Evolutionary conservation across 2,113 vertebrate species (phyloP).

Genomic region (Dipodomys spectabilis): DNA sequence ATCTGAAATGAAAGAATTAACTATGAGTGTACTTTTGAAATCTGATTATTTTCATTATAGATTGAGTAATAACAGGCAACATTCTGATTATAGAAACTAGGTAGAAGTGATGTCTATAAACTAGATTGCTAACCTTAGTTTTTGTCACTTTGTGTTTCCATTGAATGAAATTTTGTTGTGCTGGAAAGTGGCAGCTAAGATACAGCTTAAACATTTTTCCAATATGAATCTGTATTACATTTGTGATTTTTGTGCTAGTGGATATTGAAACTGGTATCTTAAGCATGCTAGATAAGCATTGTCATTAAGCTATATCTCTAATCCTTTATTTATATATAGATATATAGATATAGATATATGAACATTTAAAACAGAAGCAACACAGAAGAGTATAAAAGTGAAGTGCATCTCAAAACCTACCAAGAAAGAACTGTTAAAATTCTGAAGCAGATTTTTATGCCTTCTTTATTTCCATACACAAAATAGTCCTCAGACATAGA

Average conservation of each 20-base stretch:
- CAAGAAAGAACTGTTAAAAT: not conserved
- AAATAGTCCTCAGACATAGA: too few species aligned
- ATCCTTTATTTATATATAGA: not conserved
- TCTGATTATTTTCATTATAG: too few species aligned
- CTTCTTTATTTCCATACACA: not conserved
- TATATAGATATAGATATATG: too few species aligned
- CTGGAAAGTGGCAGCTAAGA: not conserved
- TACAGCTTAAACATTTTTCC: not conserved
- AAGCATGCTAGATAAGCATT: too few species aligned
- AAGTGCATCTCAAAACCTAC: not conserved
- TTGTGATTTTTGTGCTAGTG: not conserved
- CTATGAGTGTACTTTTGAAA: too few species aligned
- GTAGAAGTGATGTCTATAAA: too few species aligned
- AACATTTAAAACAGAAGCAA: slow-evolving; percentile 5
- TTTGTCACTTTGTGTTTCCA: not conserved
- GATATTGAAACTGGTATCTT: not conserved
- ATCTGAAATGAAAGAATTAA: too few species aligned
- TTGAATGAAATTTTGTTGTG: not conserved
- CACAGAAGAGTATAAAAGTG: not conserved
- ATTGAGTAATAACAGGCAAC: too few species aligned
- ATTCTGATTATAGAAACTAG: too few species aligned
- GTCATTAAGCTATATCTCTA: too few species aligned
- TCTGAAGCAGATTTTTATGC: not conserved
- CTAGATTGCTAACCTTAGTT: too few species aligned
- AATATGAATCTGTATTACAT: not conserved